Evolutionary conservation across 2,888 invertebrate species (phyloP).

Genomic region (Diadegma fenestrale): DNA sequence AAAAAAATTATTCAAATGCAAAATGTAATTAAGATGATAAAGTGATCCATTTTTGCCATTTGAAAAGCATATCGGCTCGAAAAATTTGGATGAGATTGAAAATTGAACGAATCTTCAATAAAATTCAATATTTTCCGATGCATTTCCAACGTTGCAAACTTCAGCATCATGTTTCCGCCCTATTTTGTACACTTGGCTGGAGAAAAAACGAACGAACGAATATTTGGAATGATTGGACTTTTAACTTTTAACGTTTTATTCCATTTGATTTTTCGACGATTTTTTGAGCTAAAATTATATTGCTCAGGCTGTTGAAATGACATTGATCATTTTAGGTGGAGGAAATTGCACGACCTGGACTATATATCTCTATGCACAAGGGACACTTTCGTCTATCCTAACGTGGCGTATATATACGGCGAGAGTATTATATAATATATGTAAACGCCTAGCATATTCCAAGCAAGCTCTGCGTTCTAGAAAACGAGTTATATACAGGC

Average conservation of each 20-base stretch:
- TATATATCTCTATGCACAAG: background rate
- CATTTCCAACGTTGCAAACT: too few species aligned
- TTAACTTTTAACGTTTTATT: background rate
- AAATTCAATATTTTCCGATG: too few species aligned
- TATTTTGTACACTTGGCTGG: background rate
- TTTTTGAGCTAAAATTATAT: background rate
- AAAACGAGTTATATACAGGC: constrained; percentile 36
- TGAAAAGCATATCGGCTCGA: too few species aligned
- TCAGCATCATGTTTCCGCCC: too few species aligned
- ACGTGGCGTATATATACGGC: background rate
- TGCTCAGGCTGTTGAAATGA: background rate
- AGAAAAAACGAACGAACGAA: background rate
- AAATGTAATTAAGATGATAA: too few species aligned
- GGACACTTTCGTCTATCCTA: background rate
- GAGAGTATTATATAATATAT: background rate
- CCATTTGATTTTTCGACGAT: background rate
- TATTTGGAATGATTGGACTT: background rate
- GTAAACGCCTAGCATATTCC: constrained; percentile 23
- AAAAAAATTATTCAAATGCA: too few species aligned
- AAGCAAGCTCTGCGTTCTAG: constrained; percentile 14
- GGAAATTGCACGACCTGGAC: background rate
- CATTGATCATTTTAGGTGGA: background rate
- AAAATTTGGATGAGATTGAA: too few species aligned
- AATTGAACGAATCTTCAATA: too few species aligned
- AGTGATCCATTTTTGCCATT: too few species aligned